These are phyloP conservation scores for Temnothorax ravouxi DNA, from an alignment of 2,888 invertebrate genomes.

Conservation along the genomic window DNA sequence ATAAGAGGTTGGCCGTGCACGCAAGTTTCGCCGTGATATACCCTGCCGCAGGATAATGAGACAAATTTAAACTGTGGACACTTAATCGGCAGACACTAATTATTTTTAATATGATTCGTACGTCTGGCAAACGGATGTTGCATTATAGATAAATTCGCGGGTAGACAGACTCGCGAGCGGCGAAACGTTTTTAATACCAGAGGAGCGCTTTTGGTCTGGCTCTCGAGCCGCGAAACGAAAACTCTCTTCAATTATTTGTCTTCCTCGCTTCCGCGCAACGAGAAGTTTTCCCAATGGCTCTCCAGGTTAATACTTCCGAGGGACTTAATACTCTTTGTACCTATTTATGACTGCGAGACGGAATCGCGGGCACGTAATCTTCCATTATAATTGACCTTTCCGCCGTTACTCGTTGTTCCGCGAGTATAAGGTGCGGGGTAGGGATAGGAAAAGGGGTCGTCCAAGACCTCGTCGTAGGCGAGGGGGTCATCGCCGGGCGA, in stretches of 20 bases:
- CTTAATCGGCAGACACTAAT: constrained; percentile 1
- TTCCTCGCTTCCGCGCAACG: constrained; percentile 66
- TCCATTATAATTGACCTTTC: constrained; percentile 75
- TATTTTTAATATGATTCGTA: constrained; percentile 10
- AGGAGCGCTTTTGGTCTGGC: constrained; percentile 34
- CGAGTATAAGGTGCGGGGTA: constrained; percentile 21
- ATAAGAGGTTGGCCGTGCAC: constrained; percentile 5
- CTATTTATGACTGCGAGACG: constrained; percentile 71
- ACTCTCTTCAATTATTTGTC: constrained; percentile 70
- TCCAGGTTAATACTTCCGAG: constrained; percentile 70
- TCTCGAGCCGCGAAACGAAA: constrained; percentile 55
- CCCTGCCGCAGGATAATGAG: not conserved
- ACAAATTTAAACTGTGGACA: not conserved
- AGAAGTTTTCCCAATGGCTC: constrained; percentile 72
- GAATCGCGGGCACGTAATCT: constrained; percentile 72
- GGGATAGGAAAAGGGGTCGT: constrained; percentile 21
- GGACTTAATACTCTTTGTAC: constrained; percentile 72
- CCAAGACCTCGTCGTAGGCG: constrained; percentile 14
- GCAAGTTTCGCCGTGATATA: not conserved
- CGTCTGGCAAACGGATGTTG: not conserved
- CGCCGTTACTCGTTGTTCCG: constrained; percentile 65
- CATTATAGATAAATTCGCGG: constrained; percentile 41
- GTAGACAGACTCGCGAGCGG: constrained; percentile 14
- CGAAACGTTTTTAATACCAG: constrained; percentile 44
- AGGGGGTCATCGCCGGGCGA: constrained; percentile 25